Percentiles rank a stretch among this genome's conserved stretches.
Evolutionary conservation across 23 tunicate species (phyloP).

Genomic region (Oikopleura dioica): DNA sequence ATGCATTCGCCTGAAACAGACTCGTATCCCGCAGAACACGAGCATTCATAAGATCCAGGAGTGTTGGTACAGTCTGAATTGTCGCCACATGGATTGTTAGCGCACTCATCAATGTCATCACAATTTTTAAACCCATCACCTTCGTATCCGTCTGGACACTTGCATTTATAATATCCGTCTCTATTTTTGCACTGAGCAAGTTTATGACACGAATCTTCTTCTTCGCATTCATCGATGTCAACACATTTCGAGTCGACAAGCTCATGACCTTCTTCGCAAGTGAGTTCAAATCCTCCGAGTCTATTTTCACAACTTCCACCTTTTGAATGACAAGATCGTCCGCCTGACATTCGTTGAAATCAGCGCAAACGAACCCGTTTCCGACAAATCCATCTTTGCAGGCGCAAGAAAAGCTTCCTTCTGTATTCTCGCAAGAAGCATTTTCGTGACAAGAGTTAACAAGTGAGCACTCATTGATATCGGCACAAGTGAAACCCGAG

Average conservation of each 20-base stretch:
- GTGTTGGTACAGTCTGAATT: not conserved
- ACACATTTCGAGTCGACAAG: conserved; percentile 14
- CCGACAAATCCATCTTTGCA: conserved; percentile 21
- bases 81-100: not conserved
- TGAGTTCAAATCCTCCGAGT: conserved; percentile 2
- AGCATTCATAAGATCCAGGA: too few species aligned
- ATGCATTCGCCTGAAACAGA: too few species aligned
- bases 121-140: not conserved
- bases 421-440: conserved; percentile 31
- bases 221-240: conserved; percentile 3
- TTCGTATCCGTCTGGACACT: not conserved
- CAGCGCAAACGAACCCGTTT: not conserved
- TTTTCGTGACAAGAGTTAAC: conserved; percentile 20
- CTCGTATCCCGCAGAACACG: too few species aligned
- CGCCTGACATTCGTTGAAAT: too few species aligned
- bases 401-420: conserved; percentile 26
- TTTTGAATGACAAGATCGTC: too few species aligned
- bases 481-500: conserved; percentile 13
- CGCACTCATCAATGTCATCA: not conserved
- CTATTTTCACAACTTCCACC: not conserved
- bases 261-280: conserved; percentile 14
- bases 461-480: conserved; percentile 39
- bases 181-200: not conserved
- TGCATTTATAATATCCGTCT: not conserved
- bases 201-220: not conserved